Conservation (phyloP, 2,797 vertebrate genomes). For the Arnoldichthys spilopterus region DNA sequence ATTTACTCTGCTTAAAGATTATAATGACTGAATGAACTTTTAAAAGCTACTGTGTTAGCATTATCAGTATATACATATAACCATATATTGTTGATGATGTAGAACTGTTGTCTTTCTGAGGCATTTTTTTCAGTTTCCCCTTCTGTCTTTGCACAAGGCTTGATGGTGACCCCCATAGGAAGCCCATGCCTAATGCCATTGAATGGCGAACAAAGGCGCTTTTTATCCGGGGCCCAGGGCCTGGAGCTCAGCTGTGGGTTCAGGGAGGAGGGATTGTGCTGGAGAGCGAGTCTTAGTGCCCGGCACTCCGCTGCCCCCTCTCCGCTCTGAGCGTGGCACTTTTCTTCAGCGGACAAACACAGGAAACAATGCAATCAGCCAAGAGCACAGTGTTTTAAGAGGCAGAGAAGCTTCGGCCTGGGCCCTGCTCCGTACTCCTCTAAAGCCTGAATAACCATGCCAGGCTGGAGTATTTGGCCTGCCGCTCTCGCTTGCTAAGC, state of each 20-base stretch:
- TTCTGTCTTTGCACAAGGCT: conserved; percentile 68
- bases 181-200: conserved; percentile 94
- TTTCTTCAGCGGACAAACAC: conserved; percentile 64
- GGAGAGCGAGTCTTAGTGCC: conserved; percentile 43
- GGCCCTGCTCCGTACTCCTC: conserved; percentile 46
- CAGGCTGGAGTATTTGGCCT: conserved; percentile 50
- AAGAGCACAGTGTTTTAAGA: conserved; percentile 61
- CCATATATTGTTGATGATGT: conserved; percentile 53
- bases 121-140: conserved; percentile 72
- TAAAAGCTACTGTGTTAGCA: neutral
- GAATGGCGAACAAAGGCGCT: conserved; percentile 86
- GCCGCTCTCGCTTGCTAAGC: conserved; percentile 53
- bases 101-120: conserved; percentile 55
- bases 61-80: conserved; percentile 11
- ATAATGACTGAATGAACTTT: conserved; percentile 40
- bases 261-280: conserved; percentile 76
- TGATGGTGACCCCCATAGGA: conserved; percentile 88
- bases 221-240: conserved; percentile 81
- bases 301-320: conserved; percentile 46
- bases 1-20: conserved; percentile 39
- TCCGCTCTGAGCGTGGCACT: conserved; percentile 57
- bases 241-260: conserved; percentile 64
- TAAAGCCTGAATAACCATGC: conserved; percentile 47
- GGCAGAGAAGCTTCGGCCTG: conserved; percentile 51
- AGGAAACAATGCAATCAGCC: conserved; percentile 67